Conservation (phyloP, 2,113 vertebrate species). For the Thamnophis sirtalis region DNA sequence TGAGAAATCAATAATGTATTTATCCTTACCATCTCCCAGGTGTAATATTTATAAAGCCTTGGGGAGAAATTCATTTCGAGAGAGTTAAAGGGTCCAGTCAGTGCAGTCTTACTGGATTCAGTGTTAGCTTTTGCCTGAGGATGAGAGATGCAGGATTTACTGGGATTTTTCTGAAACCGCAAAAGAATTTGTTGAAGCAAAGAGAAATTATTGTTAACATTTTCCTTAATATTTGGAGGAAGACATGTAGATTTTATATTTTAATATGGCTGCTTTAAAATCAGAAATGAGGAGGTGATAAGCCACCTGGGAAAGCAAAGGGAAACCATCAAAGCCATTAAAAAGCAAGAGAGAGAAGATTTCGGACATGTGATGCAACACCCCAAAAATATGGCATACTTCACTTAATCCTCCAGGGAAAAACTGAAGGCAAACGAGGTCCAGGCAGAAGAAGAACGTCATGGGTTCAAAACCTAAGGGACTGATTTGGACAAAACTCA, state of each 20-base stretch:
- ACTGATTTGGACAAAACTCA: too few relatives aligned
- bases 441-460: too few relatives aligned
- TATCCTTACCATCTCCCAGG: background rate
- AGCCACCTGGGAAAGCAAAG: too few relatives aligned
- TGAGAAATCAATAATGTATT: slow-evolving; percentile 3
- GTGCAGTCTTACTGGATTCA: background rate
- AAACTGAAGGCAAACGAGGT: too few relatives aligned
- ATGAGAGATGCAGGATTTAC: background rate
- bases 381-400: too few relatives aligned
- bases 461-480: too few relatives aligned
- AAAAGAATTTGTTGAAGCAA: background rate
- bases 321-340: too few relatives aligned
- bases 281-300: too few relatives aligned
- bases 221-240: background rate
- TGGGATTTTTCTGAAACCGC: background rate
- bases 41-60: background rate
- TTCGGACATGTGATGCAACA: too few relatives aligned
- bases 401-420: too few relatives aligned
- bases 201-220: background rate
- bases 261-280: background rate
- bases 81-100: background rate
- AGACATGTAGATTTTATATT: background rate
- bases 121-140: background rate
- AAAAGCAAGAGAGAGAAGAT: too few relatives aligned
- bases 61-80: background rate